These are phyloP conservation scores for Lynx canadensis DNA, from an alignment of 2,113 vertebrate genomes.

Conservation along the genomic window DNA sequence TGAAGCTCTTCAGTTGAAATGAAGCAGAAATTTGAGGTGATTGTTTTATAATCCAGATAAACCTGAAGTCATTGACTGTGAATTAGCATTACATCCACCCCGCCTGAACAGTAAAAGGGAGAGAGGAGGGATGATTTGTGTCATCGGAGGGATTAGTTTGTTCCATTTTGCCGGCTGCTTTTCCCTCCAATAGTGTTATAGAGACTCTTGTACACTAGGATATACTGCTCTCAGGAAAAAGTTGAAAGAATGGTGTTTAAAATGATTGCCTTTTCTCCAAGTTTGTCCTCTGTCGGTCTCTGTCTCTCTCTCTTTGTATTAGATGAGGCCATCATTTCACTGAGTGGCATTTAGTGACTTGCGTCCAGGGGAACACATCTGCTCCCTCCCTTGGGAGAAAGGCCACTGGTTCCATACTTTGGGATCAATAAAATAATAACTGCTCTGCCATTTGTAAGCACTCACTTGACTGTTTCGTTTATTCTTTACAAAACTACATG, in stretches of 20 bases:
- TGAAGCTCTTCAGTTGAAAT: background rate
- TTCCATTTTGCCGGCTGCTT: background rate
- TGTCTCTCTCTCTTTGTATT: background rate
- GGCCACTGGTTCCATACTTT: background rate
- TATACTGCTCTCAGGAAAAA: conserved; percentile 1
- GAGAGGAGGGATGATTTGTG: background rate
- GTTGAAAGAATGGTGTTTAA: background rate
- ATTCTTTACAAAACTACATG: background rate
- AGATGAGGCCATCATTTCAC: background rate
- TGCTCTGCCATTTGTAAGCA: background rate
- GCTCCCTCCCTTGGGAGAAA: background rate
- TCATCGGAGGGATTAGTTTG: background rate
- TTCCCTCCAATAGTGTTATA: background rate
- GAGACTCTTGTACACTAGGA: background rate
- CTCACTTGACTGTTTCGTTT: background rate
- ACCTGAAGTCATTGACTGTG: background rate
- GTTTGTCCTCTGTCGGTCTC: background rate
- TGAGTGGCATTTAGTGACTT: background rate
- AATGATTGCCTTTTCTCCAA: background rate
- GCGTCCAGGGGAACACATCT: background rate
- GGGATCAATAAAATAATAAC: background rate
- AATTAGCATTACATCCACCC: background rate
- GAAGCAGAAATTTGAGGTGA: background rate
- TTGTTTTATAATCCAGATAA: conserved; percentile 14
- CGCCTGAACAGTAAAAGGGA: background rate